A percentile compares a stretch with the other conserved stretches of the same genome.
phyloP scores from a whole-genome alignment of 35 echinoderm and acorn worm genomes.

The Diadema setosum region DNA sequence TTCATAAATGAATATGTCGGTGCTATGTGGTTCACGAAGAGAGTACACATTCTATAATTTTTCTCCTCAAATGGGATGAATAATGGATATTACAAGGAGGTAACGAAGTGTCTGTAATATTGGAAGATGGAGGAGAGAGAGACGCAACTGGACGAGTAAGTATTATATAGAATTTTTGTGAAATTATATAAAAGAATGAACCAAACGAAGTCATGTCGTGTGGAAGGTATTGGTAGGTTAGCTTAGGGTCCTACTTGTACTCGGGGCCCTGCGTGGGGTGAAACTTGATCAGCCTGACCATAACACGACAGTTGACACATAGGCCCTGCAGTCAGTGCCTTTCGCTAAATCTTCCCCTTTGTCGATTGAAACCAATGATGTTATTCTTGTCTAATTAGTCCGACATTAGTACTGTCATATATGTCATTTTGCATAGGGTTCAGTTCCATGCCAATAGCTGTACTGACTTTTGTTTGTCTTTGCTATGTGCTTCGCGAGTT shows the following conservation, averaged over 20 bases:
- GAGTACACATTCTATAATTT: constrained; percentile 5
- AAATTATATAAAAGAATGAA: neutral
- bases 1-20: constrained; percentile 50
- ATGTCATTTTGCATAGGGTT: no score
- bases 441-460: no score
- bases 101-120: constrained; percentile 5
- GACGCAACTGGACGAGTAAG: constrained; percentile 78
- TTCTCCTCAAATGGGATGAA: constrained; percentile 13
- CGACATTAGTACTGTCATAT: no score
- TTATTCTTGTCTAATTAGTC: no score
- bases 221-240: constrained; percentile 23
- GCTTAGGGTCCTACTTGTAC: neutral
- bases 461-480: no score
- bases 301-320: no score
- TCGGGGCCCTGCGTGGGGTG: constrained; percentile 21
- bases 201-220: neutral
- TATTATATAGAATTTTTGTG: constrained; percentile 22
- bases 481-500: no score
- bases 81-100: constrained; percentile 43
- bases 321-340: no score
- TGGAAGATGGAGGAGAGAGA: constrained; percentile 86
- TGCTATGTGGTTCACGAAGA: constrained; percentile 15
- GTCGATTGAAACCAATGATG: no score
- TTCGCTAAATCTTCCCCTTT: no score
- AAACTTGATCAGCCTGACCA: neutral